A percentile compares a stretch with the other conserved stretches of the same genome.
phyloP scores from a whole-genome alignment of 2,797 vertebrate genomes.

The Liasis olivaceus region DNA sequence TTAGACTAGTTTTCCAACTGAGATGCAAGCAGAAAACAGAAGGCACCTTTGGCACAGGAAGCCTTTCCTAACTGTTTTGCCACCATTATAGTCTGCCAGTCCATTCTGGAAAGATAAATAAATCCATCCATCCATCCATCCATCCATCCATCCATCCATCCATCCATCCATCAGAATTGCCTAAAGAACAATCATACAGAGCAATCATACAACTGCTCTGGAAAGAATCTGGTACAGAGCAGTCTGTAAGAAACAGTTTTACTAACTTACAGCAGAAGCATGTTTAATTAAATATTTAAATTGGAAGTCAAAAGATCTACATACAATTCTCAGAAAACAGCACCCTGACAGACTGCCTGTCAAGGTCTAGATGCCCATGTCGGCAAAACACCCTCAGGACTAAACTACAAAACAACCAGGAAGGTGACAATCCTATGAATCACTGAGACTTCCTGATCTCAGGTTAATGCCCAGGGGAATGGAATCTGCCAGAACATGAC shows the following conservation, averaged over 20 bases:
- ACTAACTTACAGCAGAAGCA: neutral
- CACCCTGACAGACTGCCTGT: constrained; percentile 6
- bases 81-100: neutral
- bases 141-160: no score
- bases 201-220: neutral
- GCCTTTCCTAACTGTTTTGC: neutral
- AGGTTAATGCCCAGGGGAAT: constrained; percentile 40
- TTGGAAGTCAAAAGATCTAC: neutral
- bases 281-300: neutral
- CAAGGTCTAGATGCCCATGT: neutral
- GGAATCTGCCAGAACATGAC: constrained; percentile 36
- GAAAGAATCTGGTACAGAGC: neutral
- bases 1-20: neutral
- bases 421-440: constrained; percentile 24
- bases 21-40: neutral
- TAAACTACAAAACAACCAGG: neutral
- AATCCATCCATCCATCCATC: no score
- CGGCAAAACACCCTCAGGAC: neutral
- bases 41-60: neutral
- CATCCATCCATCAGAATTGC: no score
- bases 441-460: neutral
- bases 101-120: neutral
- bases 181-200: neutral
- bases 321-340: neutral
- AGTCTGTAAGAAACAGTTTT: neutral